Percentiles rank a stretch among this genome's conserved stretches.
These are phyloP conservation scores for Trinorchestia longiramus DNA, from an alignment of 1,140 invertebrate species.

Conservation along the genomic window DNA sequence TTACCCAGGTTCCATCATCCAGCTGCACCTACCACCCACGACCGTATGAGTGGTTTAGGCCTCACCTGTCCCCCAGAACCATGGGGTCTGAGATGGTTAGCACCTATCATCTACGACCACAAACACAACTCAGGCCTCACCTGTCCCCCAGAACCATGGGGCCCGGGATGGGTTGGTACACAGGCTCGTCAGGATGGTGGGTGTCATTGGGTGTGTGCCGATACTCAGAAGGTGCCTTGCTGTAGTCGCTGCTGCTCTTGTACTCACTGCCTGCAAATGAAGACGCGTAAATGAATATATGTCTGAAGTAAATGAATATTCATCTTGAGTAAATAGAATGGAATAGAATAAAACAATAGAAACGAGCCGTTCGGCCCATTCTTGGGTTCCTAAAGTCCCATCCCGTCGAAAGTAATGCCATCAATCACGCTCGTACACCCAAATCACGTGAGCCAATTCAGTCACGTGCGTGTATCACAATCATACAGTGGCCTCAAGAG, in stretches of 20 bases:
- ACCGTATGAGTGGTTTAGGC: not conserved
- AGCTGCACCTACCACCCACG: not conserved
- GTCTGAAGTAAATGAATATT: too few species aligned
- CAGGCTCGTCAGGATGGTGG: conserved; percentile 1
- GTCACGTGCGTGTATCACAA: too few species aligned
- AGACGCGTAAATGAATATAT: not conserved
- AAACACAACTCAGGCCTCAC: not conserved
- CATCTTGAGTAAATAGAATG: too few species aligned
- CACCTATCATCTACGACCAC: too few species aligned
- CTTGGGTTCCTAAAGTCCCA: too few species aligned
- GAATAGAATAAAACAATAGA: too few species aligned
- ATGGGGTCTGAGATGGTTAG: not conserved
- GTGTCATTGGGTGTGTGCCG: not conserved
- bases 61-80: not conserved
- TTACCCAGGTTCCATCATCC: too few species aligned
- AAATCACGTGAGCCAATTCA: too few species aligned
- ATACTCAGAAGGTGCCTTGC: conserved; percentile 33
- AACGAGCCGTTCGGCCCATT: too few species aligned
- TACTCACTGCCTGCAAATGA: not conserved
- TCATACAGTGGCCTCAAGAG: too few species aligned
- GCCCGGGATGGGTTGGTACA: conserved; percentile 30
- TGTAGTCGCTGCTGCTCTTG: conserved; percentile 46
- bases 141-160: conserved; percentile 48
- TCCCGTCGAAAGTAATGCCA: too few species aligned
- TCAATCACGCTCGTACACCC: too few species aligned